Evolutionary conservation across 2,797 vertebrate species (phyloP).

Genomic region (Galaxias olidus): DNA sequence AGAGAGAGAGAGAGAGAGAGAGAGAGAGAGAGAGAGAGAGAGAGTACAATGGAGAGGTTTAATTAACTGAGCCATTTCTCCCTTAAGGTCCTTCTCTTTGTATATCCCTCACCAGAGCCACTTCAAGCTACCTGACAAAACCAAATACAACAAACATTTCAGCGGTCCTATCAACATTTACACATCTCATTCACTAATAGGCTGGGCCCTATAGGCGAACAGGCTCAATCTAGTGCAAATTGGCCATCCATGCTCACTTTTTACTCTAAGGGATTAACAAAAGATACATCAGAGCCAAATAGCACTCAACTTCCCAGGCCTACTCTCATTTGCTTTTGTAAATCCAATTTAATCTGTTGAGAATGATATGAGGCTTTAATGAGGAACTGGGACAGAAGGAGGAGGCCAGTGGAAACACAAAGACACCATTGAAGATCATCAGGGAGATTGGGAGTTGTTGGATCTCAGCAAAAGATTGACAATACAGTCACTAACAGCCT

Average conservation of each 20-base stretch:
- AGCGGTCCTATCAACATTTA: slow-evolving; percentile 62
- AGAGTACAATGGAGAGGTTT: slow-evolving; percentile 72
- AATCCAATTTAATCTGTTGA: slow-evolving; percentile 53
- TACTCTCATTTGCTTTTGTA: slow-evolving; percentile 66
- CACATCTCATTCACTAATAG: slow-evolving; percentile 65
- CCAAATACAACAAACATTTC: slow-evolving; percentile 64
- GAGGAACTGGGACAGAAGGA: slow-evolving; percentile 36
- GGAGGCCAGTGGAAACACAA: slow-evolving; percentile 23
- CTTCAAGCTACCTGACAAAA: slow-evolving; percentile 61
- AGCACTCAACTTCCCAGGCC: slow-evolving; percentile 57
- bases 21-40: slow-evolving; percentile 35
- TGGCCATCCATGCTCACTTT: slow-evolving; percentile 59
- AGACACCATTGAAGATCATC: slow-evolving; percentile 20
- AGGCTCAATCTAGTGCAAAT: slow-evolving; percentile 49
- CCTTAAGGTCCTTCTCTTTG: slow-evolving; percentile 64
- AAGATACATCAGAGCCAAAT: slow-evolving; percentile 50
- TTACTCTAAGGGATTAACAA: slow-evolving; percentile 50
- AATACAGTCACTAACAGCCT: no score
- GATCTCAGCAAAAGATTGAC: no score
- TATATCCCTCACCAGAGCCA: slow-evolving; percentile 50
- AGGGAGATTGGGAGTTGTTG: background rate
- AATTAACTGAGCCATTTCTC: slow-evolving; percentile 76
- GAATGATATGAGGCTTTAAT: slow-evolving; percentile 53
- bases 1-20: slow-evolving; percentile 41
- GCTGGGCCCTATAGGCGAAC: slow-evolving; percentile 42